Base-by-base conservation (phyloP, 2,888 invertebrate genomes). In the Torymus texanus region DNA sequence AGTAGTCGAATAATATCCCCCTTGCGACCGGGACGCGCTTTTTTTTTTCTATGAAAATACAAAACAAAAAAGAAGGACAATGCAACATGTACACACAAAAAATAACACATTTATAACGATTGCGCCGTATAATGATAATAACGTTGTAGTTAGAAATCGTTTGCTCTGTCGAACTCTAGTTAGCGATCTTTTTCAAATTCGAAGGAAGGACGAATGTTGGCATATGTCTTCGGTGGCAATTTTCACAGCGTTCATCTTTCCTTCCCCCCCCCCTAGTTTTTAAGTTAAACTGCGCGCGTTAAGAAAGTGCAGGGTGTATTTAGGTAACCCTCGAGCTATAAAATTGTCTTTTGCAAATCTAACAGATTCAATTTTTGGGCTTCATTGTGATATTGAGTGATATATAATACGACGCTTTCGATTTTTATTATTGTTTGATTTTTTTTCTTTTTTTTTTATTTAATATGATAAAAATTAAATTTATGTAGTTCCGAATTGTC, bases 111-210 rank as follows among this genome's bases (percentile, higher is more conserved):
- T 75, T 67, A 16, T 67, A 74, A 67, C 14, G 50, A 58, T 58
- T 41, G 53, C 65, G 65, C 51, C 66, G 56, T 76, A 71, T 29
- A 29, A 2, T 29, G 29, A 29, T 29, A 29, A 29, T 29, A 59
- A 24, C 58, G 14, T 16, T 66, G 59, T 73, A 53, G 73, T 72
- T 78, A 78, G 67, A 66, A 29, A 66, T 66, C 61, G 75, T 29
- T 29, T 18, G 71, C 66, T 75, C 51, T 61, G 59, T 18, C 18
- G 16, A 62, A 74, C 55, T 77, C 61, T 77, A 80, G 80, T 75
- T 80, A 80, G 77, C 63, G 59, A 78, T 71, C 62, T 70, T 80
- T 79, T 77, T 74, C 65, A 74, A 80, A 77, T 78, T 80, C 50
- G 56, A 78, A 80, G 66, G 18, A 80, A 71, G 66, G 59, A 53